Evolutionary conservation across 2,888 invertebrate species (phyloP).

Genomic region (Amiota communis): DNA sequence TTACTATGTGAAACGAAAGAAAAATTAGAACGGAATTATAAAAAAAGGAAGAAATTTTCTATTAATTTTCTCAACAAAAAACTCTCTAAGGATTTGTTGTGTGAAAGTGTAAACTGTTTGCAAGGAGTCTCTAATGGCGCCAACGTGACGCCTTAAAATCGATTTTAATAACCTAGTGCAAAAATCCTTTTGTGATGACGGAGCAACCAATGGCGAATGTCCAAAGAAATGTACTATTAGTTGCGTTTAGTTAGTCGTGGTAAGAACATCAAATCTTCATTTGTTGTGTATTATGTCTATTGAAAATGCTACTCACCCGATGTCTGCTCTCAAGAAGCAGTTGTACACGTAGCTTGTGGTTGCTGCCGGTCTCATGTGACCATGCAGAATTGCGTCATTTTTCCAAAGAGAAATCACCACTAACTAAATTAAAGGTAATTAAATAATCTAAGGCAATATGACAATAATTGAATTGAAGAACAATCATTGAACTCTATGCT

Average conservation of each 20-base stretch:
- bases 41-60: conserved; percentile 1
- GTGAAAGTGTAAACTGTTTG: conserved; percentile 23
- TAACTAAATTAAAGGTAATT: conserved; percentile 47
- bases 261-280: not conserved
- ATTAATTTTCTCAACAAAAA: not conserved
- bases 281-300: not conserved
- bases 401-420: conserved; percentile 36
- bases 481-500: not conserved
- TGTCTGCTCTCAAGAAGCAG: conserved; percentile 8
- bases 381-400: conserved; percentile 34
- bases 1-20: not conserved
- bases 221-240: not conserved
- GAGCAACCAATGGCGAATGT: not conserved
- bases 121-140: not conserved
- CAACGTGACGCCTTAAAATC: conserved; percentile 4
- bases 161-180: conserved; percentile 8
- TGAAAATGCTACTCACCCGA: conserved; percentile 35
- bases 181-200: not conserved
- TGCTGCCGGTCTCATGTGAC: not conserved
- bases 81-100: conserved; percentile 6
- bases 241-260: not conserved
- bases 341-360: not conserved
- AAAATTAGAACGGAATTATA: not conserved
- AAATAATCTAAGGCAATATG: not conserved
- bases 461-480: not conserved